Evolutionary conservation across 1,140 invertebrate species (phyloP).

Genomic region (Drosophila kohkoa): DNA sequence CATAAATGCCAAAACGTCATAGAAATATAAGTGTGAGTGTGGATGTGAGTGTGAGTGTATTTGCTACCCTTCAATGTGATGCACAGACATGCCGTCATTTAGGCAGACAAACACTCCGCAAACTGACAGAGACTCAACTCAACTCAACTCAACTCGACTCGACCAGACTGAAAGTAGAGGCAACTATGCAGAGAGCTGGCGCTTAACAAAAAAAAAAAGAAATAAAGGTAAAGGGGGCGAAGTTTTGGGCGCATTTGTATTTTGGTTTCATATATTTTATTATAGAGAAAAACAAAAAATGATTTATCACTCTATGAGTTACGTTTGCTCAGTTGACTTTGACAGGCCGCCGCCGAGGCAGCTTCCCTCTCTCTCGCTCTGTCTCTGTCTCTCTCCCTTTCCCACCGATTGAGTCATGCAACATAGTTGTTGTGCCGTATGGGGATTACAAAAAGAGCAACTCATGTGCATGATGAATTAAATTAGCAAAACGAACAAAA

Average conservation of each 20-base stretch:
- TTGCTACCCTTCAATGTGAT: slow-evolving; percentile 75
- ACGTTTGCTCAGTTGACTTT: slow-evolving; percentile 72
- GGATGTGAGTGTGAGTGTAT: slow-evolving; percentile 35
- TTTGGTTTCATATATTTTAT: slow-evolving; percentile 41
- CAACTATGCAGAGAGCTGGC: slow-evolving; percentile 16
- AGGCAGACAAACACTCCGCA: slow-evolving; percentile 56
- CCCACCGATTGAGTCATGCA: neutral
- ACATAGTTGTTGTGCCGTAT: slow-evolving; percentile 19
- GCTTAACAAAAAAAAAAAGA: too few species aligned
- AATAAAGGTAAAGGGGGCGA: slow-evolving; percentile 6
- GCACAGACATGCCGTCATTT: slow-evolving; percentile 70
- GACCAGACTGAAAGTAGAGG: neutral
- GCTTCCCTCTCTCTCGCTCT: too few species aligned
- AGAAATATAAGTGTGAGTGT: slow-evolving; percentile 48
- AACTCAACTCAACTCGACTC: neutral
- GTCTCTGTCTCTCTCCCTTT: too few species aligned
- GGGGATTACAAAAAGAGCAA: slow-evolving; percentile 79
- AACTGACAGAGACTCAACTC: slow-evolving; percentile 33
- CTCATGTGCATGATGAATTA: slow-evolving; percentile 82
- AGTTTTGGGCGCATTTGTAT: slow-evolving; percentile 65
- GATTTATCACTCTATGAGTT: slow-evolving; percentile 73
- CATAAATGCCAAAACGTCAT: slow-evolving; percentile 75
- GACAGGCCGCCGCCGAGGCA: slow-evolving; percentile 53
- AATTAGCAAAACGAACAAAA: slow-evolving; percentile 64
- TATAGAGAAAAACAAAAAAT: slow-evolving; percentile 60